Evolutionary conservation across 2,797 vertebrate genomes (phyloP).

Genomic region (Phalloptychus januarius): DNA sequence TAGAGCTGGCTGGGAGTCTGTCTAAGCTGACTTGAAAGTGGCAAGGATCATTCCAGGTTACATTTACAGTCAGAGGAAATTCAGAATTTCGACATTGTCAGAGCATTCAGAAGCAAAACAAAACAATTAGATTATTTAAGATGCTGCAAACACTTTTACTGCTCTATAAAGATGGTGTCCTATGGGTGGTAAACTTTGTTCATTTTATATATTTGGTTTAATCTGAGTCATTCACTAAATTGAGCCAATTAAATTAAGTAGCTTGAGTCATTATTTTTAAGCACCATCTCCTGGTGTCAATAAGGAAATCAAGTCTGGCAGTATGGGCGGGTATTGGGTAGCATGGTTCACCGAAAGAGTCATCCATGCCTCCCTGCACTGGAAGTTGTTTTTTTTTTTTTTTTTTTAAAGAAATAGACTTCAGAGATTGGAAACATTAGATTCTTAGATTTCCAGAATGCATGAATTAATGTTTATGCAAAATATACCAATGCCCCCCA

Average conservation of each 20-base stretch:
- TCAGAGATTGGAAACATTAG: too few relatives aligned
- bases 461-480: too few relatives aligned
- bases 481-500: too few relatives aligned
- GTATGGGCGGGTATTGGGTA: too few relatives aligned
- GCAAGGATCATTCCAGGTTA: background rate
- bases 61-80: background rate
- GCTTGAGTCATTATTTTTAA: background rate
- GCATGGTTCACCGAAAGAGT: too few relatives aligned
- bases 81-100: background rate
- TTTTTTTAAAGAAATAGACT: too few relatives aligned
- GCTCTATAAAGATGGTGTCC: background rate
- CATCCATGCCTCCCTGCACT: too few relatives aligned
- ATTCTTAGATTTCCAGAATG: too few relatives aligned
- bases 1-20: background rate
- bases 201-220: background rate
- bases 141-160: background rate
- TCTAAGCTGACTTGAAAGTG: background rate
- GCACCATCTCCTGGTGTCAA: background rate
- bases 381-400: too few relatives aligned
- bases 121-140: background rate
- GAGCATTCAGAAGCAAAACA: background rate
- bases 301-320: background rate
- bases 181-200: background rate
- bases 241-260: background rate
- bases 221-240: background rate